phyloP scores from a whole-genome alignment of 53 echinoderm and acorn worm species.

The Patiria pectinifera region DNA sequence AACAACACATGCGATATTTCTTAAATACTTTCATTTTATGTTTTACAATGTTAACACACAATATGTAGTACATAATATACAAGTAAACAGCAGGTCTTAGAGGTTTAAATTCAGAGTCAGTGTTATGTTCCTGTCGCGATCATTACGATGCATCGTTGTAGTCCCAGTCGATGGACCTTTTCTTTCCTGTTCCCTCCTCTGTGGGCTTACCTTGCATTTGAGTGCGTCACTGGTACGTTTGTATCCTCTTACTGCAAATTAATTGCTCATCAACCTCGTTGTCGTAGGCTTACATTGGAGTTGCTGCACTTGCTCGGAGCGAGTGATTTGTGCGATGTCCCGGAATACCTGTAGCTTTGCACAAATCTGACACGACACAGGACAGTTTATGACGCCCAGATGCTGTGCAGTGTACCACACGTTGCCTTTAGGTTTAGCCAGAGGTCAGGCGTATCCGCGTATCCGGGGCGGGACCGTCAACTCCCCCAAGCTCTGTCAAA shows the following conservation, averaged over 20 bases:
- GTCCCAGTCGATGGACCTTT: not conserved
- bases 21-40: too few relatives aligned
- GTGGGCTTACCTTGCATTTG: not conserved
- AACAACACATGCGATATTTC: too few relatives aligned
- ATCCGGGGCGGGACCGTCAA: too few relatives aligned
- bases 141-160: too few relatives aligned
- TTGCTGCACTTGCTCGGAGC: constrained; percentile 9
- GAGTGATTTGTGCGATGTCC: constrained; percentile 7
- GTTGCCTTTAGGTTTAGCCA: constrained; percentile 29
- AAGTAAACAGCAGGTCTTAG: too few relatives aligned
- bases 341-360: not conserved
- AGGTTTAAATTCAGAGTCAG: too few relatives aligned
- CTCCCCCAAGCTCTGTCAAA: too few relatives aligned
- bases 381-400: constrained; percentile 24
- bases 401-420: constrained; percentile 31
- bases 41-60: too few relatives aligned
- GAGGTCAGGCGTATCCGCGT: not conserved
- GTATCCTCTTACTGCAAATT: not conserved
- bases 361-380: constrained; percentile 20
- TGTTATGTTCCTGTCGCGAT: too few relatives aligned
- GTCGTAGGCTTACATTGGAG: not conserved
- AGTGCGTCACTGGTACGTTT: not conserved
- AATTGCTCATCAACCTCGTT: constrained; percentile 35
- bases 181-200: not conserved
- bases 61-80: too few relatives aligned